These are phyloP conservation scores for Euproctis similis DNA, from an alignment of 2,888 invertebrate genomes.

Conservation along the genomic window DNA sequence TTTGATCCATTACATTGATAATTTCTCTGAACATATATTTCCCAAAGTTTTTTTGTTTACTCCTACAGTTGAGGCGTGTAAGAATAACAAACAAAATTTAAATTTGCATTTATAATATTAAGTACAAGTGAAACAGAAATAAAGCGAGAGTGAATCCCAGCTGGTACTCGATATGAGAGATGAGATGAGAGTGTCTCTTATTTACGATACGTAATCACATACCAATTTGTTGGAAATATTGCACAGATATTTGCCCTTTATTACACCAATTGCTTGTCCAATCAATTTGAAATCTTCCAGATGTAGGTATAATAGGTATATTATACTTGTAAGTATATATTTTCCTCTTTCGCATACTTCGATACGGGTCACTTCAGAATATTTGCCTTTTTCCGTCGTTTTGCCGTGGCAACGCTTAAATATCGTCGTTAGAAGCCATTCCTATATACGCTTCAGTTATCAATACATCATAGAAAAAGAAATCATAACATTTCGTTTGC, in stretches of 20 bases:
- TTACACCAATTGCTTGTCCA: slow-evolving; percentile 20
- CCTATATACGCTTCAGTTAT: slow-evolving; percentile 15
- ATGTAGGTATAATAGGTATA: too few relatives aligned
- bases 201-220: slow-evolving; percentile 13
- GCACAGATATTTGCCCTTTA: slow-evolving; percentile 18
- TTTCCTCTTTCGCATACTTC: slow-evolving; percentile 11
- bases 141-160: too few relatives aligned
- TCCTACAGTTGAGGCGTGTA: too few relatives aligned
- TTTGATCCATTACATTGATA: too few relatives aligned
- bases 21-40: too few relatives aligned
- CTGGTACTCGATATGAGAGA: too few relatives aligned
- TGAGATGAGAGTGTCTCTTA: too few relatives aligned
- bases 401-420: slow-evolving; percentile 10
- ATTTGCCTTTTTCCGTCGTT: slow-evolving; percentile 14
- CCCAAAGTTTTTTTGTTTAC: too few relatives aligned
- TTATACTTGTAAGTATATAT: slow-evolving; percentile 13
- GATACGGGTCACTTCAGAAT: slow-evolving; percentile 18
- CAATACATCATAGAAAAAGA: slow-evolving; percentile 11
- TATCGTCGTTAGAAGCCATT: slow-evolving; percentile 20
- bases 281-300: slow-evolving; percentile 21
- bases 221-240: slow-evolving; percentile 17
- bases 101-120: too few relatives aligned
- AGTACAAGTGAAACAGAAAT: too few relatives aligned
- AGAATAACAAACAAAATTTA: too few relatives aligned
- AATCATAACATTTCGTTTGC: too few relatives aligned